A percentile compares a stretch with the other conserved stretches of the same genome.
phyloP scores from a whole-genome alignment of 2,797 vertebrate species.

The Capromys pilorides region DNA sequence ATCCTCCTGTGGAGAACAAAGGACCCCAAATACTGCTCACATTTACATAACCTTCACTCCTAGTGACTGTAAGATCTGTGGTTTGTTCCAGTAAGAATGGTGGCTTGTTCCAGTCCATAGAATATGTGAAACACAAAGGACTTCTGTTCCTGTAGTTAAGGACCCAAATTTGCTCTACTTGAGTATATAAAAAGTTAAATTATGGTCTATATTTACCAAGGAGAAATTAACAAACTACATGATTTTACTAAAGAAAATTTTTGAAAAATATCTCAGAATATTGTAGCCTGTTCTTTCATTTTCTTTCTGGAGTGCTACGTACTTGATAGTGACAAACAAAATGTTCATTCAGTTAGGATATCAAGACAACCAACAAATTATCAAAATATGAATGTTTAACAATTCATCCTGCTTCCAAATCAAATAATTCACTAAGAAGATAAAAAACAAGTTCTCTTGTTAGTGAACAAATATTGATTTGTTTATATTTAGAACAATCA shows the following conservation, averaged over 20 bases:
- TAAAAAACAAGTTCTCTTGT: background rate
- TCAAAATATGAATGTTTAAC: constrained; percentile 14
- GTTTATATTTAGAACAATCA: background rate
- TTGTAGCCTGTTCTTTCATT: background rate
- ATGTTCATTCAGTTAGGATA: background rate
- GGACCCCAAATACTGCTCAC: background rate
- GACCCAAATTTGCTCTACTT: background rate
- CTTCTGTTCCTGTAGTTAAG: background rate
- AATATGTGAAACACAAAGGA: background rate
- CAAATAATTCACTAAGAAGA: constrained; percentile 9
- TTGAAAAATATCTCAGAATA: constrained; percentile 17
- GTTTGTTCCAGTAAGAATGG: background rate
- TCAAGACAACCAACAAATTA: background rate
- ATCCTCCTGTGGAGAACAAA: background rate
- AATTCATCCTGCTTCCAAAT: constrained; percentile 13
- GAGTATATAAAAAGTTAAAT: constrained; percentile 27
- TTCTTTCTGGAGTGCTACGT: constrained; percentile 34
- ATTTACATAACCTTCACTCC: background rate
- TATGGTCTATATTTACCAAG: background rate
- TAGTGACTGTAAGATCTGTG: background rate
- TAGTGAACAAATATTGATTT: background rate
- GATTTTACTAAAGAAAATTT: constrained; percentile 6
- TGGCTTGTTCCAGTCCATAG: background rate
- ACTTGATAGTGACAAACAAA: constrained; percentile 1
- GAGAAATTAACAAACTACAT: constrained; percentile 39